Evolutionary conservation across 2,888 invertebrate species (phyloP), one percentile per base, ranked within the genome.

Genomic region (Ormia ochracea): DNA sequence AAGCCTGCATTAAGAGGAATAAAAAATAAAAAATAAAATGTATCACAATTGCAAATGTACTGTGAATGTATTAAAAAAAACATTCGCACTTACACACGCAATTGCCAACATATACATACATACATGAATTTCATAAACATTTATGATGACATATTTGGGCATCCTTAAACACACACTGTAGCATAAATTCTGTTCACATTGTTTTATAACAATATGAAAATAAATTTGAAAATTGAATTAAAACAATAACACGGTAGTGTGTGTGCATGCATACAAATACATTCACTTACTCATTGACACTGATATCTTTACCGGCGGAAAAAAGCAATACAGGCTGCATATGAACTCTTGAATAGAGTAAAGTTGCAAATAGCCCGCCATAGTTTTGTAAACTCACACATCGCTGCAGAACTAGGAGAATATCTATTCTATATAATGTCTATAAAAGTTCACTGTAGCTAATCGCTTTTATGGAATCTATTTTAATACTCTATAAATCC

Each of bases 151-250:
- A n/a, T n/a, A n/a, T n/a, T n/a, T n/a, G n/a, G n/a, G n/a, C n/a
- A 61, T 5, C 14, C 6, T 12, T 12, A 9, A 4, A 48, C 14
- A 17, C 26, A 17, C n/a, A 54, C 45, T 19, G 26, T 54, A 54
- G 54, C 31, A 33, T 52, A 61, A 72, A 61, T 63, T 31, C 43
- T 72, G 19, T 45, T 21, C 19, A 63, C 61, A 63, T 54, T 45
- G 43, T 52, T 72, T n/a, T 61, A 33, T 31, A 52, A 72, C 38
- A 41, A 61, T 31, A 43, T 33, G 10, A 59, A 70, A 50, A 70
- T 14, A 59, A 58, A 59, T 26, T 65, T 38, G 17, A 45, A 69
- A 69, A 69, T 36, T 28, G 45, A 36, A 69, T 58, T 19, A 38
- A 69, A 48, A 56, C 14, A 43, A 68, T 68, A 43, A 68, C 43